Evolutionary conservation across 2,113 vertebrate species (phyloP), one percentile per base, ranked within the genome.

Genomic region (Rhynchopsitta pachyrhyncha): DNA sequence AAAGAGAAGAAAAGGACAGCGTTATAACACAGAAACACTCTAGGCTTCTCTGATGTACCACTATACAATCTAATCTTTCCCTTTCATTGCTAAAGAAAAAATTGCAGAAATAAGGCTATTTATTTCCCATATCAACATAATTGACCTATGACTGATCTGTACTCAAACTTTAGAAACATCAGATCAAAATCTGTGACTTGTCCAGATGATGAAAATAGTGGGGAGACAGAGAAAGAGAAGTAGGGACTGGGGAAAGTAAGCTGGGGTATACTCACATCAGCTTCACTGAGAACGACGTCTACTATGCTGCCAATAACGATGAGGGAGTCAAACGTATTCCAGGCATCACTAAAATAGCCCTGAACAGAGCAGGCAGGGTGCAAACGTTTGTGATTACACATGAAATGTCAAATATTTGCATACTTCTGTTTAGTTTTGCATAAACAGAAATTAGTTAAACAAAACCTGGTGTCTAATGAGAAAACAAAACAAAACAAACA

Each of bases 301-400:
- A 99, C 98, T 98, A 99, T 99, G 98, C 99, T 99, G 98, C 99
- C 99, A 98, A 99, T 99, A 98, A 99, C 99, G 99, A 99, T 99
- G 98, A 99, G 98, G 97, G 99, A 99, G 97, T 99, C 99, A 98
- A 99, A 99, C 97, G 99, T 98, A 97, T 99, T 99, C 99, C 99
- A 99, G 98, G 99, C 98, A 97, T 99, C 99, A 97, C 98, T 99
- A 98, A 99, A 99, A 98, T 99, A 99, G 96, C 99, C 99, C 99
- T 99, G 98, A 98, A 98, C 97, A 97, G 98, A 98, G 98, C 96
- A 97, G 98, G 98, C 97, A 97, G 97, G 98, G 97, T 98, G 98
- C 98, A 98, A 98, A 98, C 44, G 97, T 97, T 98, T 93, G 96
- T 96, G 97, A 98, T 98, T 98, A 98, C 82, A 97, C 79, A 97